Percentiles rank a stretch among this genome's conserved stretches.
Conservation (phyloP, 2,888 invertebrate genomes). For the Megamerina dolium region DNA sequence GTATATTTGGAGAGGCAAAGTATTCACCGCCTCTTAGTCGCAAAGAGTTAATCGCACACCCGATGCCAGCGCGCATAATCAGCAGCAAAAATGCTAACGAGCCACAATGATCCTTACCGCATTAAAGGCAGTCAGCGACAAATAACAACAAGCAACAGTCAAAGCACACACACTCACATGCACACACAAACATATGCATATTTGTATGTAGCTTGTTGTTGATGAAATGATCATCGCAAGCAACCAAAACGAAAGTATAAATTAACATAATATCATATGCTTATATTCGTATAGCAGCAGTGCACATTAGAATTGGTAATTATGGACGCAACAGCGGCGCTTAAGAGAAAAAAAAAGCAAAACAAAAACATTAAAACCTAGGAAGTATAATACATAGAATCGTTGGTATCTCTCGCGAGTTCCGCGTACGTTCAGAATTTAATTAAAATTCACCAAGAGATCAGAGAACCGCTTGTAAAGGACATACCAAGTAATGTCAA, state of each 20-base stretch:
- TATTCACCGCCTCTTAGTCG: not conserved
- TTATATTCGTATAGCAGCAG: too few relatives aligned
- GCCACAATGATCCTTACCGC: constrained; percentile 1
- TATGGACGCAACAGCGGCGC: constrained; percentile 32
- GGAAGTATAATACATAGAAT: too few relatives aligned
- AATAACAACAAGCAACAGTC: too few relatives aligned
- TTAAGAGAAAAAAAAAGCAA: constrained; percentile 23
- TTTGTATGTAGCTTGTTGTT: not conserved
- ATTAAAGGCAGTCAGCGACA: constrained; percentile 5
- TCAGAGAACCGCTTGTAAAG: constrained; percentile 1
- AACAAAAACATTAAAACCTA: constrained; percentile 11
- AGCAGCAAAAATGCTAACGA: constrained; percentile 6
- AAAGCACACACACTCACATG: too few relatives aligned
- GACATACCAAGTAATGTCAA: too few relatives aligned
- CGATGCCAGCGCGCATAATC: not conserved
- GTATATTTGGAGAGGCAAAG: not conserved
- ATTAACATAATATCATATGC: constrained; percentile 46
- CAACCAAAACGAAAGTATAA: constrained; percentile 24
- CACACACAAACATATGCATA: constrained; percentile 1
- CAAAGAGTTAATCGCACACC: not conserved
- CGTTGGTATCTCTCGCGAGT: constrained; percentile 17
- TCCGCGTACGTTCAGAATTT: constrained; percentile 39
- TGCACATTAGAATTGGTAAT: constrained; percentile 48
- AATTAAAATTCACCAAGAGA: constrained; percentile 36
- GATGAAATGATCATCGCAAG: constrained; percentile 1